Conservation (phyloP, 2,797 vertebrate species). For the Remorina albescens region DNA sequence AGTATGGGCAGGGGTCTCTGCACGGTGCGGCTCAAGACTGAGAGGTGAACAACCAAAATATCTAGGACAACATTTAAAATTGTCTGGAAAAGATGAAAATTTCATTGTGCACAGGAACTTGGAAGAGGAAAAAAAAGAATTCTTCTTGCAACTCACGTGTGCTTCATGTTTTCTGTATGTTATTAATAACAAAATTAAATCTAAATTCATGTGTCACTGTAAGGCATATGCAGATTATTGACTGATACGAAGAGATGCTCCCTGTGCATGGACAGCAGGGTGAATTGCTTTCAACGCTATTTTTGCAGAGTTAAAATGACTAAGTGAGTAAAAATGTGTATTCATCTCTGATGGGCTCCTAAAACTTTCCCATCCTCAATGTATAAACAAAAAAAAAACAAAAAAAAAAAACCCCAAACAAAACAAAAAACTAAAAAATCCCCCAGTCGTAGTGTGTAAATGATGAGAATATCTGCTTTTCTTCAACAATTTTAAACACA, state of each 20-base stretch:
- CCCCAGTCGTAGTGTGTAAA: neutral
- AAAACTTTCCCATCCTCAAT: neutral
- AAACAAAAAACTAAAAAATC: no score
- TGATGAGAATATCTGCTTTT: neutral
- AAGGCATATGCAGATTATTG: neutral
- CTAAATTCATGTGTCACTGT: neutral
- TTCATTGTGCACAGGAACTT: neutral
- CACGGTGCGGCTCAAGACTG: slow-evolving; percentile 26
- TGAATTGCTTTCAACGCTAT: neutral
- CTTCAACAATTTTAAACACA: neutral
- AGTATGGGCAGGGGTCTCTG: slow-evolving; percentile 52
- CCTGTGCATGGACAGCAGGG: neutral
- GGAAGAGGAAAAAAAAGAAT: slow-evolving; percentile 11
- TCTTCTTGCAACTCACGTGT: slow-evolving; percentile 11
- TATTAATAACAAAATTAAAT: neutral
- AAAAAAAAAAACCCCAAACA: no score
- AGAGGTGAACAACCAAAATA: slow-evolving; percentile 33
- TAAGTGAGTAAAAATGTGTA: neutral
- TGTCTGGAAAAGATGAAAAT: slow-evolving; percentile 3
- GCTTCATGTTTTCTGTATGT: slow-evolving; percentile 7
- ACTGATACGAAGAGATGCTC: neutral
- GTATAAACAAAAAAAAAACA: no score
- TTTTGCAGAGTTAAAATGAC: slow-evolving; percentile 1
- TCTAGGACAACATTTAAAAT: slow-evolving; percentile 19
- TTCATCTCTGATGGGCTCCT: neutral